These are phyloP conservation scores for Meiosimyza platycephala DNA, from an alignment of 2,888 invertebrate genomes.

Conservation along the genomic window DNA sequence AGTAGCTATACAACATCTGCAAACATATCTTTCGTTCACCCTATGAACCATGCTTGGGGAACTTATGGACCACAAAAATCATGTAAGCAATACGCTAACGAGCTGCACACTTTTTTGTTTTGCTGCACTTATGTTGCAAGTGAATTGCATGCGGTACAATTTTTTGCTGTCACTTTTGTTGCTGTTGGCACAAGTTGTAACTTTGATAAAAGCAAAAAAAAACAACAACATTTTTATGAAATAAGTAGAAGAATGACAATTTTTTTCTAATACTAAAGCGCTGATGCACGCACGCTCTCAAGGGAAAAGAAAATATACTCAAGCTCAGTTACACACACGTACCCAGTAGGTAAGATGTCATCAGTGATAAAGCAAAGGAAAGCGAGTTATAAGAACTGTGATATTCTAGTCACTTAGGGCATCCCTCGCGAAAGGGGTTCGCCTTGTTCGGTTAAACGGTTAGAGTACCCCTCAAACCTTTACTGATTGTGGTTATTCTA, in stretches of 20 bases:
- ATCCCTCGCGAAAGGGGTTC: too few species aligned
- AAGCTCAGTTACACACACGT: constrained; percentile 4
- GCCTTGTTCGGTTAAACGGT: too few species aligned
- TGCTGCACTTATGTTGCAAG: not conserved
- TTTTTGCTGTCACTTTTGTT: constrained; percentile 9
- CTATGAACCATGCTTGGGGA: not conserved
- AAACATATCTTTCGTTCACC: too few species aligned
- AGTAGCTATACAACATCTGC: too few species aligned
- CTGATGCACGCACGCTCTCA: not conserved
- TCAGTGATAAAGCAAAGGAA: too few species aligned
- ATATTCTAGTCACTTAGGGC: too few species aligned
- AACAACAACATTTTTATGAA: not conserved
- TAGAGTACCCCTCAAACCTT: too few species aligned
- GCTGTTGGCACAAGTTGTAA: not conserved
- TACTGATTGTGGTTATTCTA: too few species aligned
- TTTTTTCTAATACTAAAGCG: not conserved
- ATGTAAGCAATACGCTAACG: not conserved
- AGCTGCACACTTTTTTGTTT: constrained; percentile 12
- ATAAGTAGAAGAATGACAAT: not conserved
- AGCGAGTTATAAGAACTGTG: too few species aligned
- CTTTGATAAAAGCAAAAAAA: not conserved
- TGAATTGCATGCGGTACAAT: not conserved
- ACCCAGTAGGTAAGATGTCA: not conserved
- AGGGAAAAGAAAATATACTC: not conserved
- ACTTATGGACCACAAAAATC: constrained; percentile 13